A percentile compares a stretch with the other conserved stretches of the same genome.
These are phyloP conservation scores for Drosophila limbata DNA, from an alignment of 2,888 invertebrate genomes.

Conservation along the genomic window DNA sequence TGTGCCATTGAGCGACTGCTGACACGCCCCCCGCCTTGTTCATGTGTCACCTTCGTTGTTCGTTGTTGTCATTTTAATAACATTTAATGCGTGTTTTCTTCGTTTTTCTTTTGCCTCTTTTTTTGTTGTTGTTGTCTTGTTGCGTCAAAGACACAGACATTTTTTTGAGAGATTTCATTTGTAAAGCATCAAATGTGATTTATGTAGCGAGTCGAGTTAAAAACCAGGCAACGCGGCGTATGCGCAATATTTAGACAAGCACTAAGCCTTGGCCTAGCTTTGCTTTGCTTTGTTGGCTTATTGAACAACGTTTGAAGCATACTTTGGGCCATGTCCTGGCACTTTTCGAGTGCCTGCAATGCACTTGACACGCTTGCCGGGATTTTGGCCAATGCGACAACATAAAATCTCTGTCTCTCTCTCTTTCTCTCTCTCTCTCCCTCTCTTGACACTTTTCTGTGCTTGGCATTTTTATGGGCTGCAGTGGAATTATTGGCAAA, in stretches of 20 bases:
- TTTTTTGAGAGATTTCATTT: slow-evolving; percentile 48
- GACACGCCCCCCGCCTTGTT: slow-evolving; percentile 55
- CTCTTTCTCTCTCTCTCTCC: background rate
- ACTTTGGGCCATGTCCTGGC: slow-evolving; percentile 31
- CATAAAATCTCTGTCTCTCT: slow-evolving; percentile 1
- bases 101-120: slow-evolving; percentile 4
- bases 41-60: slow-evolving; percentile 28
- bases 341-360: slow-evolving; percentile 63
- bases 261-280: slow-evolving; percentile 45
- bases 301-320: slow-evolving; percentile 13
- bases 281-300: background rate
- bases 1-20: slow-evolving; percentile 75
- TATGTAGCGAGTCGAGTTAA: slow-evolving; percentile 37
- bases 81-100: slow-evolving; percentile 51
- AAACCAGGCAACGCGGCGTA: slow-evolving; percentile 39
- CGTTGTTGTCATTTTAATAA: slow-evolving; percentile 58
- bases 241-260: slow-evolving; percentile 47
- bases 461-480: slow-evolving; percentile 66
- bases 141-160: slow-evolving; percentile 48
- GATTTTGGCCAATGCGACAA: slow-evolving; percentile 35
- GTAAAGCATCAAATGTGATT: slow-evolving; percentile 57
- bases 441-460: slow-evolving; percentile 34
- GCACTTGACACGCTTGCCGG: slow-evolving; percentile 74
- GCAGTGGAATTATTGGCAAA: slow-evolving; percentile 55
- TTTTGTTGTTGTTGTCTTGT: slow-evolving; percentile 6